Conservation (phyloP, 2,797 vertebrate species). For the Taenioides sp. region DNA sequence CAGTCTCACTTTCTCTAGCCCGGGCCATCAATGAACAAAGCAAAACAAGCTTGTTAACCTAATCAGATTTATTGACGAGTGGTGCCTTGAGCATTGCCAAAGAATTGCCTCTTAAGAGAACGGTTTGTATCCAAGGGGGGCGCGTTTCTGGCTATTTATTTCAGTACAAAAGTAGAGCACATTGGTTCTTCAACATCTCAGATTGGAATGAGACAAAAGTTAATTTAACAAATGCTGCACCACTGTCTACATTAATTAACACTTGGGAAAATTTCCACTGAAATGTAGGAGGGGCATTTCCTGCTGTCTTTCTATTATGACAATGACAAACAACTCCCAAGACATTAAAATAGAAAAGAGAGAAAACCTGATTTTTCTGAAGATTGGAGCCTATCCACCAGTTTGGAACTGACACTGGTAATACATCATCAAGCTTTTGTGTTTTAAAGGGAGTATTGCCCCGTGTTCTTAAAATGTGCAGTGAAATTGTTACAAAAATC, state of each 20-base stretch:
- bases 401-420: conserved; percentile 38
- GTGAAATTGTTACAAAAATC: conserved; percentile 29
- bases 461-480: conserved; percentile 31
- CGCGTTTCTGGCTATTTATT: neutral
- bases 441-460: conserved; percentile 7
- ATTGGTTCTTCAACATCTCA: conserved; percentile 49
- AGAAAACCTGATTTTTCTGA: conserved; percentile 35
- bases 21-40: conserved; percentile 50
- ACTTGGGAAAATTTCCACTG: conserved; percentile 36
- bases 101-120: conserved; percentile 52
- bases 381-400: conserved; percentile 31
- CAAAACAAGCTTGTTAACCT: conserved; percentile 72
- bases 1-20: conserved; percentile 27
- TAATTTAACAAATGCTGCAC: conserved; percentile 42
- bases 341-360: conserved; percentile 51
- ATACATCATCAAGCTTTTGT: conserved; percentile 38
- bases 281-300: conserved; percentile 37
- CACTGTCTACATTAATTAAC: conserved; percentile 62
- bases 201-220: conserved; percentile 30
- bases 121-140: conserved; percentile 38
- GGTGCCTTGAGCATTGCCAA: conserved; percentile 41
- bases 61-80: conserved; percentile 68
- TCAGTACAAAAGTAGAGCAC: conserved; percentile 30
- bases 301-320: conserved; percentile 48
- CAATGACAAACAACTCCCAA: conserved; percentile 55